A percentile compares a stretch with the other conserved stretches of the same genome.
Conservation (phyloP, 2,888 invertebrate species). For the Cabera pusaria region DNA sequence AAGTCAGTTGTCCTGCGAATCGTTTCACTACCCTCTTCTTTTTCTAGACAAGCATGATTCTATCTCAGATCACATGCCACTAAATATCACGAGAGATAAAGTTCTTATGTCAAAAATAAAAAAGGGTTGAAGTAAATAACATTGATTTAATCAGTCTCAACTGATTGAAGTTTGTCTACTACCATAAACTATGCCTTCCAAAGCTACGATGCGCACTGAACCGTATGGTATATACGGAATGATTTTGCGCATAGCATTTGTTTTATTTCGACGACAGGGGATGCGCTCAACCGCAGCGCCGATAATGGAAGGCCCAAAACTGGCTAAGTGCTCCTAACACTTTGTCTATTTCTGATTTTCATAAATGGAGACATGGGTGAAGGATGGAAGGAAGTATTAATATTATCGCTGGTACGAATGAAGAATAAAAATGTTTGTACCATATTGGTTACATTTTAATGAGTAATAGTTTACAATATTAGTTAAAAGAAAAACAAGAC, state of each 20-base stretch:
- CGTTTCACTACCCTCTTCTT: no score
- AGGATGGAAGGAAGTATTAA: slow-evolving; percentile 23
- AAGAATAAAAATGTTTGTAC: no score
- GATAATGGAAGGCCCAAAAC: slow-evolving; percentile 54
- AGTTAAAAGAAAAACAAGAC: slow-evolving; percentile 2
- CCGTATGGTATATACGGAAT: slow-evolving; percentile 45
- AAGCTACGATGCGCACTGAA: slow-evolving; percentile 30
- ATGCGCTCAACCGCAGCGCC: slow-evolving; percentile 49
- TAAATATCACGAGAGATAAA: no score
- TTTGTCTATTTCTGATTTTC: slow-evolving; percentile 27
- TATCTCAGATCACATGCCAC: no score
- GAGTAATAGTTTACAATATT: no score
- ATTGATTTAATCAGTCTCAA: no score
- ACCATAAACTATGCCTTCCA: background rate
- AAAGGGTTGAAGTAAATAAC: no score
- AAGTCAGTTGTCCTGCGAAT: no score
- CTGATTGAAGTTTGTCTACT: background rate
- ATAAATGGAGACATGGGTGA: slow-evolving; percentile 18
- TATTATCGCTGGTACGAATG: slow-evolving; percentile 11
- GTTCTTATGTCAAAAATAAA: no score
- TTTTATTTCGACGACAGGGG: slow-evolving; percentile 53
- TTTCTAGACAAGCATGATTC: no score
- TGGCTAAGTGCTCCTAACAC: slow-evolving; percentile 31
- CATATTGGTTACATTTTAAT: no score
- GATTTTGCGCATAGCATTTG: slow-evolving; percentile 58